Base-by-base conservation (phyloP, 1,140 invertebrate species). In the Phocides pigmalion region DNA sequence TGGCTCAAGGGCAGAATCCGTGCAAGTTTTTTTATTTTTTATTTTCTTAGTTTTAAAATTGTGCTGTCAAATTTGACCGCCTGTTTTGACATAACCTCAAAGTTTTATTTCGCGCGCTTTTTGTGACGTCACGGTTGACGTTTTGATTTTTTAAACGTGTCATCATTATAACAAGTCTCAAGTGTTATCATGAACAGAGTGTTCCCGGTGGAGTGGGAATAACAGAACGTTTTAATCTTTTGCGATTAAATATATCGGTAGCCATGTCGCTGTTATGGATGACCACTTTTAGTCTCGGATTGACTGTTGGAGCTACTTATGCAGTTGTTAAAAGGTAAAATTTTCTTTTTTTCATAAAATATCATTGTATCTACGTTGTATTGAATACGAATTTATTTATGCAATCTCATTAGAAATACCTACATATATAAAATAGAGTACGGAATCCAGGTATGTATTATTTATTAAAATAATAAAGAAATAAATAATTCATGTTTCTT, bases 211-310 rank as follows among this genome's bases (percentile, higher is more conserved):
- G 11, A 32, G 56, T 15, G 42, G 25, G 22, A 37, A n/a, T 47
- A 46, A 47, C 22, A 3, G 49, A 17, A 46, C 35, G 15, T 15
- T 16, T 64, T 42, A 35, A 54, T 6, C 37, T 25, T n/a, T 56
- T 25, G 42, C 11, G 20, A 46, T 46, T 46, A 46, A 46, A 44
- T 9, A 28, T 58, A 11, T 44, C n/a, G 32, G 46, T 41, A 64
- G 54, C 15, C 63, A 94, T 94, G 93, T 93, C 92, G 67, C 67
- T 92, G 25, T 49, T 93, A 46, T 93, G 92, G 92, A 92, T 94
- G 89, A 91, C 92, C 62, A 82, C 86, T 66, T 90, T 94, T 75
- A 93, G 93, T 86, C 76, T 94, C 62, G 90, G 92, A 64, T 84
- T 94, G 71, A 93, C 93, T 61, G 85, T 94, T 69, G 93, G 92